phyloP scores from a whole-genome alignment of 2,113 vertebrate species.

The Engystomops pustulosus region DNA sequence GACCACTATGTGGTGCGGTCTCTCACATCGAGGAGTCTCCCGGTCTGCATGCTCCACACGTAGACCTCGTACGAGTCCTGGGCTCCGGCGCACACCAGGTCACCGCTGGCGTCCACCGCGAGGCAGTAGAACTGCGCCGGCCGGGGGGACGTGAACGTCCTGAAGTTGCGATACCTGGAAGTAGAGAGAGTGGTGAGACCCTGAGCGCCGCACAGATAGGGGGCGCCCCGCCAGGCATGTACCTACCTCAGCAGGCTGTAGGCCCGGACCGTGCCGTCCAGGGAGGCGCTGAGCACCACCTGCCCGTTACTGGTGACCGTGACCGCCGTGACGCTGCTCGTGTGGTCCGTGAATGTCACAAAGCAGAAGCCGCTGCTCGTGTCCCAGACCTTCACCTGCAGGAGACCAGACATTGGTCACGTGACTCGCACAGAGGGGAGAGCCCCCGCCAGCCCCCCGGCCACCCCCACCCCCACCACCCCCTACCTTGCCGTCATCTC shows the following conservation, averaged over 20 bases:
- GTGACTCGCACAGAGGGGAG: too few relatives aligned
- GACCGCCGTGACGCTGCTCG: slow-evolving; percentile 85
- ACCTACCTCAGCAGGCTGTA: slow-evolving; percentile 89
- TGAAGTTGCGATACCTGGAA: slow-evolving; percentile 92
- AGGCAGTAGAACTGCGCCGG: slow-evolving; percentile 92
- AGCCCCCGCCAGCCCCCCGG: too few relatives aligned
- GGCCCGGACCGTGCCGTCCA: slow-evolving; percentile 93
- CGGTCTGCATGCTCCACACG: slow-evolving; percentile 98
- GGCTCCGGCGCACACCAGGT: slow-evolving; percentile 92
- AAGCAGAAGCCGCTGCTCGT: slow-evolving; percentile 92
- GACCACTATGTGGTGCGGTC: too few relatives aligned
- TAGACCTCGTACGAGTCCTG: slow-evolving; percentile 96
- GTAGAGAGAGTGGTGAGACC: background rate
- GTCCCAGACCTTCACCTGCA: slow-evolving; percentile 96
- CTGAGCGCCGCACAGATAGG: too few relatives aligned
- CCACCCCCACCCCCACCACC: too few relatives aligned
- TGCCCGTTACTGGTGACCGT: slow-evolving; percentile 87
- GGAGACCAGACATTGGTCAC: too few relatives aligned
- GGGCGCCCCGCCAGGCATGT: too few relatives aligned
- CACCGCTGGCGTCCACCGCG: slow-evolving; percentile 88
- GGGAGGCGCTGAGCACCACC: slow-evolving; percentile 89
- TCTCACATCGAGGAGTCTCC: slow-evolving; percentile 91
- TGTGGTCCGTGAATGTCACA: slow-evolving; percentile 94
- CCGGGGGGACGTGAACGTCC: slow-evolving; percentile 91
- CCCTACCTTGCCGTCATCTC: slow-evolving; percentile 92